Percentiles rank a stretch among this genome's conserved stretches.
Evolutionary conservation across 1,140 invertebrate genomes (phyloP).

Genomic region (Brevipalpus yothersi): DNA sequence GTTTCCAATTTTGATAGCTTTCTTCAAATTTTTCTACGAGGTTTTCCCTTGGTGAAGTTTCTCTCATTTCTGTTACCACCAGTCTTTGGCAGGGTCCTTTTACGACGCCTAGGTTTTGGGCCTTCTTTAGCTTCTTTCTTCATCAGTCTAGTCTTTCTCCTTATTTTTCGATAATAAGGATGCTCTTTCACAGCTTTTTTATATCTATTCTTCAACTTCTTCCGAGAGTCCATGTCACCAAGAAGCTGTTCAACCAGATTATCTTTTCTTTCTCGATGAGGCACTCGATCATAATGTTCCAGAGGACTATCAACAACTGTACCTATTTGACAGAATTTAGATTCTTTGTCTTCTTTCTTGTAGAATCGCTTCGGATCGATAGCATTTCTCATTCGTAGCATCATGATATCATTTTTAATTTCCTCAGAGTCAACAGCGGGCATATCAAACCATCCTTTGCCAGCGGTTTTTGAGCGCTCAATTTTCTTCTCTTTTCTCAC

Average conservation of each 20-base stretch:
- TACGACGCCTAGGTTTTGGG: no score
- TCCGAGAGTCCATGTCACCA: constrained; percentile 58
- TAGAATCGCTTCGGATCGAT: constrained; percentile 79
- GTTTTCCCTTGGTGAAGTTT: no score
- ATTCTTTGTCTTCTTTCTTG: constrained; percentile 26
- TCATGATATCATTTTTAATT: constrained; percentile 52
- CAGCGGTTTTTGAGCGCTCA: constrained; percentile 45
- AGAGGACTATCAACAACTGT: constrained; percentile 25
- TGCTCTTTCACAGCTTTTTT: background rate
- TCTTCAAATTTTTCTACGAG: no score
- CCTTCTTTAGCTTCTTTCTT: no score
- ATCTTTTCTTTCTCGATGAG: constrained; percentile 57
- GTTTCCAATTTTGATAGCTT: no score
- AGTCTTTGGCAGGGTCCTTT: no score
- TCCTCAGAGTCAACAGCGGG: constrained; percentile 66
- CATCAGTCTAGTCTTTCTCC: no score
- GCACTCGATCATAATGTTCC: constrained; percentile 38
- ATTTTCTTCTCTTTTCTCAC: background rate
- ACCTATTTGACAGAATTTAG: constrained; percentile 55
- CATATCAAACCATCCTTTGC: constrained; percentile 62
- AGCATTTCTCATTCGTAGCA: constrained; percentile 71
- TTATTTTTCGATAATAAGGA: no score
- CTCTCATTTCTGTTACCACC: no score
- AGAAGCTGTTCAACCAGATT: constrained; percentile 78
- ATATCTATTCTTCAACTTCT: constrained; percentile 24